These are phyloP conservation scores for Polyodon spathula DNA, from an alignment of 2,113 vertebrate genomes.

Conservation along the genomic window DNA sequence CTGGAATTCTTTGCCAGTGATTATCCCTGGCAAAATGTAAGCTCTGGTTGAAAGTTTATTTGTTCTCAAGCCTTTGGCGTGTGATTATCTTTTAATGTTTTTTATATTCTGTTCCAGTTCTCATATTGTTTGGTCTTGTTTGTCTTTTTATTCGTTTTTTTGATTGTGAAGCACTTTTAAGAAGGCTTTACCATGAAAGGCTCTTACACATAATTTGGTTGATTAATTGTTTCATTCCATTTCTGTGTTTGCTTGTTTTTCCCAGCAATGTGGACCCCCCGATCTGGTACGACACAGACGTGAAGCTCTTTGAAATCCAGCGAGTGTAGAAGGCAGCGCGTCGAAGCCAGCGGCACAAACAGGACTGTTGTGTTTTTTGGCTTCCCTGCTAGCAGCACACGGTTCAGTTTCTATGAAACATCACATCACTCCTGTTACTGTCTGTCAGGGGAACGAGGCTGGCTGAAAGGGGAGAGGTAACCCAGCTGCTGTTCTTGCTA, in stretches of 20 bases:
- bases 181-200: neutral
- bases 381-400: neutral
- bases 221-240: neutral
- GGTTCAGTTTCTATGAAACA: neutral
- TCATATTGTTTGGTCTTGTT: no score
- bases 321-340: slow-evolving; percentile 62
- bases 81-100: no score
- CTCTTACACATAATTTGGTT: neutral
- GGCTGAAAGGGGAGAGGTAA: neutral
- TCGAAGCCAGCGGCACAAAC: neutral
- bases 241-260: slow-evolving; percentile 34
- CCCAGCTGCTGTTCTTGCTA: neutral
- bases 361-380: neutral
- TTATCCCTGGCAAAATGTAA: no score
- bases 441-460: neutral
- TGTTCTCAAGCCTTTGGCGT: no score
- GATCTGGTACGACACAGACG: slow-evolving; percentile 95
- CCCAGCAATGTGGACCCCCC: slow-evolving; percentile 94
- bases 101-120: no score
- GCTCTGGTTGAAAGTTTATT: no score
- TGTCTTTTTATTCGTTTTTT: no score
- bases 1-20: no score
- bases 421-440: neutral
- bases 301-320: slow-evolving; percentile 97
- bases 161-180: no score